Percentiles rank a stretch among this genome's conserved stretches.
These are phyloP conservation scores for Neelides sp. DNA, from an alignment of 1,140 invertebrate species.

Conservation along the genomic window DNA sequence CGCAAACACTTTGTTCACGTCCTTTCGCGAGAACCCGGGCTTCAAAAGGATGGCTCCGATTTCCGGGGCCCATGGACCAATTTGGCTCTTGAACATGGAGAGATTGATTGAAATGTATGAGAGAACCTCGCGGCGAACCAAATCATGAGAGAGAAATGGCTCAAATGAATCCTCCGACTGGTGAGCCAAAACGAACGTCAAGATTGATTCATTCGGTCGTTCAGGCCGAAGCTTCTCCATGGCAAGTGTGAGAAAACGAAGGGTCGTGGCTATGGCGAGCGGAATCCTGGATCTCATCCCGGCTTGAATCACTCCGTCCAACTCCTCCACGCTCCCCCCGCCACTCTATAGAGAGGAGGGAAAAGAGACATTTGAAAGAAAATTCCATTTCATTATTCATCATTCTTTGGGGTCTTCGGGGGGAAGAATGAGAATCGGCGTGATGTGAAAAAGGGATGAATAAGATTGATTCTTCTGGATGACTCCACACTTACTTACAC, in stretches of 20 bases:
- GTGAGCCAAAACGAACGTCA: constrained; percentile 10
- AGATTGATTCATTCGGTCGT: constrained; percentile 8
- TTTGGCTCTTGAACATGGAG: constrained; percentile 20
- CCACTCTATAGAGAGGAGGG: too few relatives aligned
- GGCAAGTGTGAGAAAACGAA: constrained; percentile 18
- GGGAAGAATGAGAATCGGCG: too few relatives aligned
- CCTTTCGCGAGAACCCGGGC: constrained; percentile 18
- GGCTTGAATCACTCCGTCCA: not conserved
- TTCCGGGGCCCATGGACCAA: constrained; percentile 17
- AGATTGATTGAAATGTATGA: constrained; percentile 24
- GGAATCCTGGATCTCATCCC: not conserved
- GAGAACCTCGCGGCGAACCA: constrained; percentile 19
- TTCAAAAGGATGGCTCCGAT: constrained; percentile 12
- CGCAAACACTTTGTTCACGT: constrained; percentile 24
- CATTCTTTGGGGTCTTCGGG: too few relatives aligned
- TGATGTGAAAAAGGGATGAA: too few relatives aligned
- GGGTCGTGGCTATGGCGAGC: constrained; percentile 14
- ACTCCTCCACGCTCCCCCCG: not conserved
- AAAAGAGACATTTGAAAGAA: too few relatives aligned
- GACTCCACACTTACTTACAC: too few relatives aligned
- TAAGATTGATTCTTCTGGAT: too few relatives aligned
- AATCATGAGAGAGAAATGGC: not conserved
- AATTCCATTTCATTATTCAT: too few relatives aligned
- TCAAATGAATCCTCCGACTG: not conserved
- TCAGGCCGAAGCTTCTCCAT: constrained; percentile 11